phyloP scores from a whole-genome alignment of 2,888 invertebrate genomes.

The Acanthosepion esculentum region DNA sequence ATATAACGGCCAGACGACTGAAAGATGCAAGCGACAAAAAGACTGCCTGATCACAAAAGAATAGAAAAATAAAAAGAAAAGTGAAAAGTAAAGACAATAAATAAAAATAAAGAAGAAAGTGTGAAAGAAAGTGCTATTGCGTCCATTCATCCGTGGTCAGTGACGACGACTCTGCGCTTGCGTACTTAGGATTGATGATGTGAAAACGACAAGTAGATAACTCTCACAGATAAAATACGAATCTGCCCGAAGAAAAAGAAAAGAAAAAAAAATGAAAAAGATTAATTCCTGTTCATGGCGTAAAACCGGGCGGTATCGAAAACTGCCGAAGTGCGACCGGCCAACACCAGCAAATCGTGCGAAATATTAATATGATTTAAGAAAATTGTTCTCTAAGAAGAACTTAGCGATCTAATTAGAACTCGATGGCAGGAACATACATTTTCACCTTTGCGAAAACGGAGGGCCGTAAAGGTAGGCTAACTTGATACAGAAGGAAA shows the following conservation, averaged over 20 bases:
- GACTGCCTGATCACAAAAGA: too few relatives aligned
- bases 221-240: neutral
- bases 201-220: neutral
- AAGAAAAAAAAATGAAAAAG: neutral
- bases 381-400: conserved; percentile 20
- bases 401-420: neutral
- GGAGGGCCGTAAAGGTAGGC: neutral
- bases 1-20: too few relatives aligned
- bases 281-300: neutral
- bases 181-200: neutral
- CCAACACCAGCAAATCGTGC: conserved; percentile 2
- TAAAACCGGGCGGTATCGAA: neutral
- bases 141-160: neutral
- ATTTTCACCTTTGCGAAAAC: neutral
- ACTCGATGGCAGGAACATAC: neutral
- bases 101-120: neutral
- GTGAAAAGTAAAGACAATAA: neutral
- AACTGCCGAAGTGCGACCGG: conserved; percentile 1
- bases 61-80: neutral
- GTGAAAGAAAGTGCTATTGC: neutral
- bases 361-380: conserved; percentile 33
- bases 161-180: neutral
- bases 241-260: neutral
- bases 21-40: too few relatives aligned
- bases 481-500: neutral